Conservation (phyloP, 2,113 vertebrate species). For the Silurus glanis region DNA sequence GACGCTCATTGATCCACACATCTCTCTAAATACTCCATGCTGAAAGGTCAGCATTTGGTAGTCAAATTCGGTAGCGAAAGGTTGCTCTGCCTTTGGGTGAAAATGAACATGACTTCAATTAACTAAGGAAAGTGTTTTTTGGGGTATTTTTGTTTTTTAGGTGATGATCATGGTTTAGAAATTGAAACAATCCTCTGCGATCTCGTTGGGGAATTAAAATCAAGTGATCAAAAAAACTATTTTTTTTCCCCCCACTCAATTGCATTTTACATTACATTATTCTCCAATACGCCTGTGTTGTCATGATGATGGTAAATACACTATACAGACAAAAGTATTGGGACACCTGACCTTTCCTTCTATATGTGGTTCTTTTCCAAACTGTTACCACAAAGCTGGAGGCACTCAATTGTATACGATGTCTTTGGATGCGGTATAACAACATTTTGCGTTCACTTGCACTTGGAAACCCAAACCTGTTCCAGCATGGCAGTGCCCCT, state of each 20-base stretch:
- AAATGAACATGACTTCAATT: slow-evolving; percentile 52
- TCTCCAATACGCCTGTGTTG: too few species aligned
- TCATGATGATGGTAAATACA: neutral
- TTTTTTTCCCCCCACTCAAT: neutral
- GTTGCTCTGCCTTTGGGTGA: slow-evolving; percentile 41
- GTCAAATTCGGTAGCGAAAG: slow-evolving; percentile 54
- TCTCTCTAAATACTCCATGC: slow-evolving; percentile 44
- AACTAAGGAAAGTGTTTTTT: neutral
- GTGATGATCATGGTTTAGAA: neutral
- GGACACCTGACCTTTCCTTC: too few species aligned
- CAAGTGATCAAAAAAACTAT: neutral
- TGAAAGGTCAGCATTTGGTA: slow-evolving; percentile 60
- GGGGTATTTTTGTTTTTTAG: neutral
- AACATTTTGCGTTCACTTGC: too few species aligned
- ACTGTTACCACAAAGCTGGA: too few species aligned
- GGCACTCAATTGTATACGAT: too few species aligned
- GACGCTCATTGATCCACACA: slow-evolving; percentile 52
- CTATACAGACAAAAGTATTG: too few species aligned
- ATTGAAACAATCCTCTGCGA: neutral
- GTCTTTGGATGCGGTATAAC: too few species aligned
- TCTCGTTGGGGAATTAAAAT: neutral
- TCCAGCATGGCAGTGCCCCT: too few species aligned
- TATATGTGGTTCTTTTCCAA: too few species aligned
- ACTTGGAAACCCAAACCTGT: too few species aligned
- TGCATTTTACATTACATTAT: too few species aligned